These are phyloP conservation scores for Eristalinus sepulchralis DNA, from an alignment of 2,888 invertebrate species.

Conservation along the genomic window DNA sequence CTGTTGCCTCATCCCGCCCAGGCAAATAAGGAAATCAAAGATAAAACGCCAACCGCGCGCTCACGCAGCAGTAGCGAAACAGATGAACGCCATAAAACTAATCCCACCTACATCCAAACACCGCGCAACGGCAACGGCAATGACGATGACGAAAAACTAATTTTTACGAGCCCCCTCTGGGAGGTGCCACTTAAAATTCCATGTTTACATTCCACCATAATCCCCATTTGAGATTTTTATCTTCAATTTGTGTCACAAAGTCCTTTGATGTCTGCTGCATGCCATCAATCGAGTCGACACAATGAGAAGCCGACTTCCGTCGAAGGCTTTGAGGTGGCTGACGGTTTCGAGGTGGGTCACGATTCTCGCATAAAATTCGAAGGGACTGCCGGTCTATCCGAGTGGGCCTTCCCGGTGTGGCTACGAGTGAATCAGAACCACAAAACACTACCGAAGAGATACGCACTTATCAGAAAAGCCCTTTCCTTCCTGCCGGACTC, in stretches of 20 bases:
- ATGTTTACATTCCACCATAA: slow-evolving; percentile 37
- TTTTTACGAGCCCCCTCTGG: slow-evolving; percentile 7
- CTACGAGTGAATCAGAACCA: too few relatives aligned
- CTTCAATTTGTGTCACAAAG: slow-evolving; percentile 5
- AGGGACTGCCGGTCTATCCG: too few relatives aligned
- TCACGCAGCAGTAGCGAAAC: background rate
- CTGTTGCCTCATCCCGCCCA: background rate
- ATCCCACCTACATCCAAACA: slow-evolving; percentile 1
- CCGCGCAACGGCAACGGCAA: background rate
- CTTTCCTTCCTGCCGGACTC: background rate
- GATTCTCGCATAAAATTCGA: too few relatives aligned
- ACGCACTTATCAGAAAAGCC: background rate
- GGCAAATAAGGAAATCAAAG: slow-evolving; percentile 19
- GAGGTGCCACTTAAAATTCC: slow-evolving; percentile 40
- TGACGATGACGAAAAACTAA: background rate
- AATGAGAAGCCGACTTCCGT: too few relatives aligned
- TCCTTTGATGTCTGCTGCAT: slow-evolving; percentile 5
- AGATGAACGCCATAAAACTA: slow-evolving; percentile 10
- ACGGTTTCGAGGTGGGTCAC: too few relatives aligned
- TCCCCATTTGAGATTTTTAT: background rate
- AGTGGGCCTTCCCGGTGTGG: too few relatives aligned
- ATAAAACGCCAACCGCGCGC: slow-evolving; percentile 1
- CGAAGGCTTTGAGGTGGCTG: too few relatives aligned
- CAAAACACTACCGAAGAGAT: background rate
- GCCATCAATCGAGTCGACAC: background rate